Evolutionary conservation across 2,797 vertebrate genomes (phyloP), one percentile per base, ranked within the genome.

Genomic region (Adelosebastes latens): DNA sequence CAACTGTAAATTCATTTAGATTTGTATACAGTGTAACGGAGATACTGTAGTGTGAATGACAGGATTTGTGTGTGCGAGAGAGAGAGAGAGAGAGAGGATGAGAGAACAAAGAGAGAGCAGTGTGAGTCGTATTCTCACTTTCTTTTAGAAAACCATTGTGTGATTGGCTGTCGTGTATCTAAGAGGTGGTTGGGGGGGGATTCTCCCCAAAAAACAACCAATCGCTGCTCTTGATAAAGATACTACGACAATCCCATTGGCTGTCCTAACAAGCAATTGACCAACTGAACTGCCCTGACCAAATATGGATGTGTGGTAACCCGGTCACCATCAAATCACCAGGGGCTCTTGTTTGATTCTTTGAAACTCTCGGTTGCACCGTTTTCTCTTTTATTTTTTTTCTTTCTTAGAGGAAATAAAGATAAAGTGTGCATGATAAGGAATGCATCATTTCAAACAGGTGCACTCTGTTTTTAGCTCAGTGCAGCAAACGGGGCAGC

Each of bases 151-250:
- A 77, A 6, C 27, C 24, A 31, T 20, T 0, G 8, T 53, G 31
- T 69, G 63, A 80, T 80, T 75, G 80, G 66, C 52, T 78, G 63
- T 46, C 53, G 55, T 78, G 79, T 76, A 68, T 83, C 72, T 68
- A 72, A 63, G 46, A 60, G 65, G 61, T 63, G 60, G 42, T 27
- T 27, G 27, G 49, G 25, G 66, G 24, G 39, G 52, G 8, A 7
- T 53, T 13, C 22, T 53, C 22, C 36, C 42, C 27, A 29, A 53
- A 75, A 69, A 66, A 31, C 52, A 77, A 68, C 79, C 82, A 84
- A 82, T 82, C 60, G 0, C n/a, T 14, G 24, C 9, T 1, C 56
- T 60, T 12, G 36, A n/a, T 34, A 42, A 29, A 63, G 46, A 67
- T 73, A 61, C 7, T 59, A 55, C 12, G 0, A 20, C 8, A 31